Evolutionary conservation across 1,140 invertebrate species (phyloP).

Genomic region (Drosophila miranda): DNA sequence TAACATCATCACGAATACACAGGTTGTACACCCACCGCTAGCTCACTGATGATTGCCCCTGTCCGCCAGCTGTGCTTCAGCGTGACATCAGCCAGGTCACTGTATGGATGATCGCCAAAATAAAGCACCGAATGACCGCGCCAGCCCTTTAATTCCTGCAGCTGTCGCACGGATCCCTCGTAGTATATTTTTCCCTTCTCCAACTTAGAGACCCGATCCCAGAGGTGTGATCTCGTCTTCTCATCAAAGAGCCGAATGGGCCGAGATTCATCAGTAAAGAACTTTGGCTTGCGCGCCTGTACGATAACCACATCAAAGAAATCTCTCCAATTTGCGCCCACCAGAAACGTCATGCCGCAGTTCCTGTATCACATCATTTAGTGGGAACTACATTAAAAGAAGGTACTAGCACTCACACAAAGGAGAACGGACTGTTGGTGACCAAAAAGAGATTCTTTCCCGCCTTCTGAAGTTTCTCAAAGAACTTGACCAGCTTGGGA

Average conservation of each 20-base stretch:
- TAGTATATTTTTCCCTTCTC: constrained; percentile 96
- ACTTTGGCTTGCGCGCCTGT: constrained; percentile 96
- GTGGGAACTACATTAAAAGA: too few species aligned
- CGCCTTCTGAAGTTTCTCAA: constrained; percentile 88
- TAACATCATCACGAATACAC: background rate
- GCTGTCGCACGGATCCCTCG: constrained; percentile 96
- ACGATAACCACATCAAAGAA: constrained; percentile 98
- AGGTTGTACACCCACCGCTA: constrained; percentile 85
- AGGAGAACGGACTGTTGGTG: constrained; percentile 97
- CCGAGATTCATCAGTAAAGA: constrained; percentile 95
- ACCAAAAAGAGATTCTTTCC: constrained; percentile 97
- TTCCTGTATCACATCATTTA: constrained; percentile 85
- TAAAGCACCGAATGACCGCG: constrained; percentile 95
- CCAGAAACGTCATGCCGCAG: constrained; percentile 94
- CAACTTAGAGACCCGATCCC: constrained; percentile 94
- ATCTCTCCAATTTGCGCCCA: constrained; percentile 94
- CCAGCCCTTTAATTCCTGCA: constrained; percentile 97
- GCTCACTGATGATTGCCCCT: constrained; percentile 98
- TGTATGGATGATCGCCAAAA: constrained; percentile 99
- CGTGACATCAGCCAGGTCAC: constrained; percentile 97
- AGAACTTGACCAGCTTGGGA: constrained; percentile 88
- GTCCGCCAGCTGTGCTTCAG: constrained; percentile 98
- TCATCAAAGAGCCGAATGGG: constrained; percentile 95
- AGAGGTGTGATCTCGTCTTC: constrained; percentile 90
- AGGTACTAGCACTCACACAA: constrained; percentile 90